phyloP scores from a whole-genome alignment of 2,888 invertebrate species.

The Drosophila diplacantha region DNA sequence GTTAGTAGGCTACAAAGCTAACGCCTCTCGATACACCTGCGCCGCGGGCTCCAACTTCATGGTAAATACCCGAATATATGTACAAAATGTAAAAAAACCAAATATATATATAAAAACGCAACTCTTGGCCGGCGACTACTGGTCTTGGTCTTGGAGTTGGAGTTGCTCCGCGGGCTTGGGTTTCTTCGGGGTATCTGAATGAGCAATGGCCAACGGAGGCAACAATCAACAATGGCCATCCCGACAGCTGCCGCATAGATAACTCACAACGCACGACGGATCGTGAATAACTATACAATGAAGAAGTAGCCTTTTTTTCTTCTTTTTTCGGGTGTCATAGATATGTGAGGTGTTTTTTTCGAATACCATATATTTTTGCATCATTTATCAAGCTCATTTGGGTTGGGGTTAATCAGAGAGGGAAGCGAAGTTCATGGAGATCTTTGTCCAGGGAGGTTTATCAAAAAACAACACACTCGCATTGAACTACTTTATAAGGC shows the following conservation, averaged over 20 bases:
- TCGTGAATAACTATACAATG: slow-evolving; percentile 54
- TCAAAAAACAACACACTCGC: slow-evolving; percentile 8
- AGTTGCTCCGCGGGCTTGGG: slow-evolving; percentile 15
- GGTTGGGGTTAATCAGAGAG: slow-evolving; percentile 41
- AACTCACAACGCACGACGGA: slow-evolving; percentile 50
- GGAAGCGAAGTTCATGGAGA: slow-evolving; percentile 29
- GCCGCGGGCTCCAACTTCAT: slow-evolving; percentile 7
- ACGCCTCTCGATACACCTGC: slow-evolving; percentile 40
- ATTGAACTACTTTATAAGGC: slow-evolving; percentile 15
- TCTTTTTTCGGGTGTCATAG: slow-evolving; percentile 36
- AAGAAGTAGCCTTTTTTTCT: slow-evolving; percentile 9
- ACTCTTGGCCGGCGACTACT: slow-evolving; percentile 42
- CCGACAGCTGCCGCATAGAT: slow-evolving; percentile 47
- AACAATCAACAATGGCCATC: slow-evolving; percentile 45
- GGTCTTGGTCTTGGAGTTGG: slow-evolving; percentile 37
- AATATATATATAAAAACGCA: slow-evolving; percentile 10
- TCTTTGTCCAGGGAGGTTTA: slow-evolving; percentile 11
- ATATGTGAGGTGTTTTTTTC: slow-evolving; percentile 27
- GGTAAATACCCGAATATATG: slow-evolving; percentile 10
- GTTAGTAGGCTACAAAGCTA: slow-evolving; percentile 37
- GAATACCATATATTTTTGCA: slow-evolving; percentile 36
- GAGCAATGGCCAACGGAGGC: slow-evolving; percentile 28
- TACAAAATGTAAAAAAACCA: slow-evolving; percentile 5
- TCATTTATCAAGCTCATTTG: slow-evolving; percentile 60
- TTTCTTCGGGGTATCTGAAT: slow-evolving; percentile 20